These are phyloP conservation scores for Polyommatus iphigenia DNA, from an alignment of 2,888 invertebrate species.

Conservation along the genomic window DNA sequence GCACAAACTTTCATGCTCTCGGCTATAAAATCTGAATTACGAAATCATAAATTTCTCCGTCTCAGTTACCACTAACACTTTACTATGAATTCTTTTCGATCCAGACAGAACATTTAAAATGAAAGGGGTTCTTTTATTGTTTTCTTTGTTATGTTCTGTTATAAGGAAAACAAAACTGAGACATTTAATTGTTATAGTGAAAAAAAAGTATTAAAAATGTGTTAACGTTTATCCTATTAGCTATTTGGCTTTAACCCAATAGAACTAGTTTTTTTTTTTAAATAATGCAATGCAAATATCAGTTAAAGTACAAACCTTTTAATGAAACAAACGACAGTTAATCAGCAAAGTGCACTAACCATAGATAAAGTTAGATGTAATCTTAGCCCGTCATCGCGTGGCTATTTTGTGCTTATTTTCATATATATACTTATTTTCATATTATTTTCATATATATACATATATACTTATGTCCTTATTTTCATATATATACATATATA, in stretches of 20 bases:
- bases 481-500: no score
- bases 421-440: no score
- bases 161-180: not conserved
- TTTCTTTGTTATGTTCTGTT: not conserved
- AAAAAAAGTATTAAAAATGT: not conserved
- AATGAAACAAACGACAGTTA: not conserved
- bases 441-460: no score
- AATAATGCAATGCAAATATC: no score
- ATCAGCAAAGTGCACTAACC: not conserved
- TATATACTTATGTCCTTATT: no score
- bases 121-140: slow-evolving; percentile 11
- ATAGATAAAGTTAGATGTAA: no score
- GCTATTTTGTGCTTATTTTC: no score
- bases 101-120: slow-evolving; percentile 8
- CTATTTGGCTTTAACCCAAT: no score
- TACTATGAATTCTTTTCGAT: slow-evolving; percentile 12
- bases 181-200: not conserved
- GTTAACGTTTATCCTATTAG: not conserved
- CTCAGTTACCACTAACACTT: slow-evolving; percentile 12
- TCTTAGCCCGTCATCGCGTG: no score
- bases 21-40: slow-evolving; percentile 7
- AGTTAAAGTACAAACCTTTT: not conserved
- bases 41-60: slow-evolving; percentile 20
- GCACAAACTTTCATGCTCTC: not conserved
- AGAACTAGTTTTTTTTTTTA: no score